A percentile compares a stretch with the other conserved stretches of the same genome.
Conservation (phyloP, 2,888 invertebrate genomes). For the Coelinius sp. region DNA sequence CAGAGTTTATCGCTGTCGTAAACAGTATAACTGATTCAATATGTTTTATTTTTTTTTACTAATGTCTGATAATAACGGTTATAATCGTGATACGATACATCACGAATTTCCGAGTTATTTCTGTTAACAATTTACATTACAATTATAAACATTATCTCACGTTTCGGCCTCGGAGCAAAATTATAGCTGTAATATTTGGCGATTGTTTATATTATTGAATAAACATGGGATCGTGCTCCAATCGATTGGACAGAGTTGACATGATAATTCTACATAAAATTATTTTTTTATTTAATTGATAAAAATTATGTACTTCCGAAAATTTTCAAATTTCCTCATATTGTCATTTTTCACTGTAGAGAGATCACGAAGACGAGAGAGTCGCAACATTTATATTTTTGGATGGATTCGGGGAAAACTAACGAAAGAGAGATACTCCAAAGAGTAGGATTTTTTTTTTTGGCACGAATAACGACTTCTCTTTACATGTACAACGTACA, state of each 20-base stretch:
- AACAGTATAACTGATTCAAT: constrained; percentile 4
- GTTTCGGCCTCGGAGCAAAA: neutral
- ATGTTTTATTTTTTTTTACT: neutral
- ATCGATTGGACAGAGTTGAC: neutral
- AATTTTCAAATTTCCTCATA: neutral
- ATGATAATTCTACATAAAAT: neutral
- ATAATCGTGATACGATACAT: neutral
- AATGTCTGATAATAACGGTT: neutral
- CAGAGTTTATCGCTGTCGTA: neutral
- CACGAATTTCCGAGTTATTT: neutral
- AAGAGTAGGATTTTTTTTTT: constrained; percentile 10
- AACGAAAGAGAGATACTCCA: constrained; percentile 11
- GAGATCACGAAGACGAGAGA: neutral
- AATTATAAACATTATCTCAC: constrained; percentile 19
- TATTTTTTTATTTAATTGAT: neutral
- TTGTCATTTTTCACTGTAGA: neutral
- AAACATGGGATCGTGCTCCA: neutral
- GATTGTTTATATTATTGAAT: neutral
- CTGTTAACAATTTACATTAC: neutral
- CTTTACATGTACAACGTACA: constrained; percentile 16
- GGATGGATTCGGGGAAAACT: constrained; percentile 13
- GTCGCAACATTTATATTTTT: constrained; percentile 11
- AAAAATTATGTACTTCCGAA: neutral
- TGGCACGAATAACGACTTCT: constrained; percentile 19
- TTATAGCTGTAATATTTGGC: constrained; percentile 6